phyloP scores from a whole-genome alignment of 2,797 vertebrate species.

The Furcifer pardalis region DNA sequence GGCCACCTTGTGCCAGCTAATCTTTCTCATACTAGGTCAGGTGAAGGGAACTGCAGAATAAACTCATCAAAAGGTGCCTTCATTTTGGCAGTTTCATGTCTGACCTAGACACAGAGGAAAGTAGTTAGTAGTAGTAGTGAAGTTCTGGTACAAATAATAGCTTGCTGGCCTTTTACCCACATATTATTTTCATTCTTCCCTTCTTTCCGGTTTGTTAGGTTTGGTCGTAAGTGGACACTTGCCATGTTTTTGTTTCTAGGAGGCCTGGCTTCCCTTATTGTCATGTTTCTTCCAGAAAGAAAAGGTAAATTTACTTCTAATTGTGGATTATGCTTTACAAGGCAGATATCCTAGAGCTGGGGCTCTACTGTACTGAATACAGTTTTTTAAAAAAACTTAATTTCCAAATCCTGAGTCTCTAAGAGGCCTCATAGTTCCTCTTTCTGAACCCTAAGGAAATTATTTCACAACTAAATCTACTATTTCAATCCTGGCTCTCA shows the following conservation, averaged over 20 bases:
- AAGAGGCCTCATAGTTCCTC: neutral
- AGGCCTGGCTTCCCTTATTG: constrained; percentile 78
- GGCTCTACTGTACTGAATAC: neutral
- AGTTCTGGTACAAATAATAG: neutral
- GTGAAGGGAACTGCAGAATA: too few relatives aligned
- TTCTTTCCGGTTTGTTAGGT: constrained; percentile 65
- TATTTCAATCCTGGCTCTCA: neutral
- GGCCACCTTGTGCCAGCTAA: too few relatives aligned
- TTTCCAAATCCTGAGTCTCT: neutral
- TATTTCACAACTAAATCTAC: neutral
- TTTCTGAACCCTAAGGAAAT: neutral
- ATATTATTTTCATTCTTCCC: neutral
- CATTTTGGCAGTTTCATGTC: too few relatives aligned
- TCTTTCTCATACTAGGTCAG: too few relatives aligned
- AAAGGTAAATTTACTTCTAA: constrained; percentile 72
- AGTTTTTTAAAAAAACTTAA: neutral
- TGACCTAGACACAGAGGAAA: too few relatives aligned
- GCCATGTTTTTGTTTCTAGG: constrained; percentile 76
- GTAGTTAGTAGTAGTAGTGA: too few relatives aligned
- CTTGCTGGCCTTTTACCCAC: neutral
- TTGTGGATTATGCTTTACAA: neutral
- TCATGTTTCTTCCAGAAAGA: constrained; percentile 80
- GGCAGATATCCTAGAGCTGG: neutral
- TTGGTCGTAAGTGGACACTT: constrained; percentile 77
- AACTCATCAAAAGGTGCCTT: too few relatives aligned